Evolutionary conservation across 1,140 invertebrate genomes (phyloP).

Genomic region (Pygmarrhopalites habei): DNA sequence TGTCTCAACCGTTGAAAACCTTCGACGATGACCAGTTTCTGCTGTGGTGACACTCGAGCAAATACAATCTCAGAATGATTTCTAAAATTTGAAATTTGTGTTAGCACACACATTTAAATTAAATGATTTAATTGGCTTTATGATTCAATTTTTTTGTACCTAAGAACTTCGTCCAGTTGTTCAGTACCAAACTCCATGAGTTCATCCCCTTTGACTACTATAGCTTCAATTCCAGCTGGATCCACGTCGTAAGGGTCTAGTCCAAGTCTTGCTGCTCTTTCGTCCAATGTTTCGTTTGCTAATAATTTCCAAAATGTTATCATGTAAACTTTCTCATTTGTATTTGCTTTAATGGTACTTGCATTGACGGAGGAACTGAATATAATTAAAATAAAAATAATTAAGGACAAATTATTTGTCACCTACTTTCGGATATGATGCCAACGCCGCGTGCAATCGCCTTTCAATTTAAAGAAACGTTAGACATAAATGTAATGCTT

Average conservation of each 20-base stretch:
- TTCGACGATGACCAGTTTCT: slow-evolving; percentile 61
- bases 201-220: slow-evolving; percentile 50
- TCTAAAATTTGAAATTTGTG: not conserved
- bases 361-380: no score
- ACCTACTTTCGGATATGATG: slow-evolving; percentile 93
- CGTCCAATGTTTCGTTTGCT: slow-evolving; percentile 50
- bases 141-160: not conserved
- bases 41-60: slow-evolving; percentile 59
- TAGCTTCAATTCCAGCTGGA: slow-evolving; percentile 41
- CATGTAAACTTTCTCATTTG: no score
- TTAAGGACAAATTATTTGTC: not conserved
- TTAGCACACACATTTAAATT: not conserved
- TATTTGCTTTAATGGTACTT: no score
- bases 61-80: slow-evolving; percentile 47
- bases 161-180: slow-evolving; percentile 49
- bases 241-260: slow-evolving; percentile 46
- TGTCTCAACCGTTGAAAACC: slow-evolving; percentile 47
- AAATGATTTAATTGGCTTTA: not conserved
- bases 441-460: slow-evolving; percentile 98
- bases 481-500: no score
- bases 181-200: slow-evolving; percentile 49
- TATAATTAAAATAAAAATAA: no score
- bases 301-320: no score
- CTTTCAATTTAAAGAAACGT: no score
- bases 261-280: slow-evolving; percentile 47